phyloP scores from a whole-genome alignment of 2,797 vertebrate species.

The Sarcophilus harrisii region DNA sequence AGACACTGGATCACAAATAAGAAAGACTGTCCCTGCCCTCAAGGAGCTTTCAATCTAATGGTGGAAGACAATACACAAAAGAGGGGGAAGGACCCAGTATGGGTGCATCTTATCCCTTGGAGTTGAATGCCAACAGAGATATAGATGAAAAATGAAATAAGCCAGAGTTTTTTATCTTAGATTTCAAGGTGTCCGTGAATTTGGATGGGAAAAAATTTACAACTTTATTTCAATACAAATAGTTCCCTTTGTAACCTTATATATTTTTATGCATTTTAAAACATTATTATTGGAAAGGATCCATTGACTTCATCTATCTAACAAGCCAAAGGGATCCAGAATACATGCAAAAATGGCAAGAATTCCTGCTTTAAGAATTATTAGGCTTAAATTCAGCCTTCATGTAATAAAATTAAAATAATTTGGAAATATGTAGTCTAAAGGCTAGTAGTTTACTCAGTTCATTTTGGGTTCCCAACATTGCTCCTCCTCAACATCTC shows the following conservation, averaged over 20 bases:
- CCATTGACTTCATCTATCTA: neutral
- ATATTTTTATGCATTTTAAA: neutral
- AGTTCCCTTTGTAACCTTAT: neutral
- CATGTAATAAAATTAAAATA: neutral
- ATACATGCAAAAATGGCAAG: neutral
- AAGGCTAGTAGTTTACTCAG: neutral
- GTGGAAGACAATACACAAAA: neutral
- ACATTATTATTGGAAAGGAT: neutral
- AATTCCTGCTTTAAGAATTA: neutral
- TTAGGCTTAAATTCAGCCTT: neutral
- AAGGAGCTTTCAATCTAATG: neutral
- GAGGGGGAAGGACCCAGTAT: neutral
- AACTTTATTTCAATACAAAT: neutral
- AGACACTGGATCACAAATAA: too few species aligned
- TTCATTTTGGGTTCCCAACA: neutral
- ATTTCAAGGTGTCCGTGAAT: neutral
- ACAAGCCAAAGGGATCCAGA: neutral
- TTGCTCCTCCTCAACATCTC: neutral
- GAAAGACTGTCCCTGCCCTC: too few species aligned
- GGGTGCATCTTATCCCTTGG: neutral
- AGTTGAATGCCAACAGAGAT: neutral
- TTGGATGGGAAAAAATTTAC: too few species aligned
- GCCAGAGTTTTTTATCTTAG: neutral
- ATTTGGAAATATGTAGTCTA: neutral
- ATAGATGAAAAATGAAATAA: neutral